A percentile compares a stretch with the other conserved stretches of the same genome.
Evolutionary conservation across 2,888 invertebrate species (phyloP).

Genomic region (Crossocerus cetratus): DNA sequence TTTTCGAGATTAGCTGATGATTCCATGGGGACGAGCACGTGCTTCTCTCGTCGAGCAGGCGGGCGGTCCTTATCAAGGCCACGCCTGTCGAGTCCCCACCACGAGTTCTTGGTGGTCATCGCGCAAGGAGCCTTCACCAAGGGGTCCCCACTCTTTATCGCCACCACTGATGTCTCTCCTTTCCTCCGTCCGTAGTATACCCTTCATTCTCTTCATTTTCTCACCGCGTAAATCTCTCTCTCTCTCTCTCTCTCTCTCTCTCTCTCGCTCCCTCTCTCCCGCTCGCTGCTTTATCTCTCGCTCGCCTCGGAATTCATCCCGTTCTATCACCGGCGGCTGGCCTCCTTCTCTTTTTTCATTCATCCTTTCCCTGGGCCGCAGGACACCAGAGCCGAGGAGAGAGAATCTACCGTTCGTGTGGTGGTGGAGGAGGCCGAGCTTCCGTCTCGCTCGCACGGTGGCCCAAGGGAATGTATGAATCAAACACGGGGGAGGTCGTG

Average conservation of each 20-base stretch:
- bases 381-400: constrained; percentile 4
- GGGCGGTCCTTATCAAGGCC: constrained; percentile 58
- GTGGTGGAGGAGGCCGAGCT: constrained; percentile 7
- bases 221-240: constrained; percentile 28
- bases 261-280: constrained; percentile 24
- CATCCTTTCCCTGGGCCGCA: constrained; percentile 6
- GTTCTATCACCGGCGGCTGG: not conserved
- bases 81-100: constrained; percentile 61
- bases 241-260: constrained; percentile 23
- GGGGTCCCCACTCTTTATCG: constrained; percentile 47
- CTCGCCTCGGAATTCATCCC: not conserved
- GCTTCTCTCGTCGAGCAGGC: constrained; percentile 59
- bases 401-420: constrained; percentile 22
- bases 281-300: constrained; percentile 4
- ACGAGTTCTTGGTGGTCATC: constrained; percentile 43
- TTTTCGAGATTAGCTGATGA: constrained; percentile 22
- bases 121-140: constrained; percentile 59
- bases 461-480: constrained; percentile 61
- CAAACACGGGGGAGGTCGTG: constrained; percentile 52
- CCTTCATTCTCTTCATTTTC: constrained; percentile 26
- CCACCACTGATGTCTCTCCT: constrained; percentile 33
- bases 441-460: constrained; percentile 23
- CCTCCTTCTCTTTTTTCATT: constrained; percentile 30
- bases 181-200: constrained; percentile 25
- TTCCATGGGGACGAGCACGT: constrained; percentile 62